Conservation (phyloP, 2,888 invertebrate species). For the Drosophila austrosaltans region DNA sequence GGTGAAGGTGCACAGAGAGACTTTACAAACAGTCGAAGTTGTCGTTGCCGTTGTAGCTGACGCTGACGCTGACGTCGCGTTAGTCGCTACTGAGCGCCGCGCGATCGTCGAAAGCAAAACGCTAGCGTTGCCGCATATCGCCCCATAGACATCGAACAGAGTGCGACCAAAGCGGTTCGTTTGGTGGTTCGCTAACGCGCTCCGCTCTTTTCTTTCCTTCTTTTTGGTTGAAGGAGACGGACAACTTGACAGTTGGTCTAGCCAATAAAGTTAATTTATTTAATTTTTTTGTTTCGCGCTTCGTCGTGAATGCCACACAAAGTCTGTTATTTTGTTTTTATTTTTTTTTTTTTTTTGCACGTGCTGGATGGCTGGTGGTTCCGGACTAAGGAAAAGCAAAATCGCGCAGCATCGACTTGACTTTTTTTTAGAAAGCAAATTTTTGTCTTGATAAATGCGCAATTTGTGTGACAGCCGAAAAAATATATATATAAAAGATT, state of each 20-base stretch:
- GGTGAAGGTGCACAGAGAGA: background rate
- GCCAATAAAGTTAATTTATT: conserved; percentile 58
- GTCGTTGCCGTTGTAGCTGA: background rate
- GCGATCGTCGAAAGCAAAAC: conserved; percentile 62
- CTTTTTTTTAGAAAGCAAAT: conserved; percentile 54
- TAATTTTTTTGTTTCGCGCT: conserved; percentile 42
- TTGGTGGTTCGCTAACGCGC: conserved; percentile 26
- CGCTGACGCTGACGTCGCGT: conserved; percentile 20
- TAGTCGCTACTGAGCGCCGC: conserved; percentile 37
- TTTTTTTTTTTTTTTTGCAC: background rate
- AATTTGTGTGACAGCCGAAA: conserved; percentile 51
- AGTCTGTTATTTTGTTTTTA: background rate
- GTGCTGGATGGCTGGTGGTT: background rate
- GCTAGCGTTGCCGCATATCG: conserved; percentile 55
- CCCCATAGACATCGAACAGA: conserved; percentile 62
- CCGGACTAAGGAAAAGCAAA: conserved; percentile 4
- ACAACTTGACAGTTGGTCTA: conserved; percentile 33
- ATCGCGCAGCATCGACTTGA: conserved; percentile 20
- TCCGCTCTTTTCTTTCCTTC: conserved; percentile 11
- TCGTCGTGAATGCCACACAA: conserved; percentile 8
- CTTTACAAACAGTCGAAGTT: background rate
- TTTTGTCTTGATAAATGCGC: conserved; percentile 56
- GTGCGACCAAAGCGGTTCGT: conserved; percentile 60
- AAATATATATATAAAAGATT: background rate
- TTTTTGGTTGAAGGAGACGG: conserved; percentile 39